Base-by-base conservation (phyloP, 2,797 vertebrate species). In the Bucorvus abyssinicus region DNA sequence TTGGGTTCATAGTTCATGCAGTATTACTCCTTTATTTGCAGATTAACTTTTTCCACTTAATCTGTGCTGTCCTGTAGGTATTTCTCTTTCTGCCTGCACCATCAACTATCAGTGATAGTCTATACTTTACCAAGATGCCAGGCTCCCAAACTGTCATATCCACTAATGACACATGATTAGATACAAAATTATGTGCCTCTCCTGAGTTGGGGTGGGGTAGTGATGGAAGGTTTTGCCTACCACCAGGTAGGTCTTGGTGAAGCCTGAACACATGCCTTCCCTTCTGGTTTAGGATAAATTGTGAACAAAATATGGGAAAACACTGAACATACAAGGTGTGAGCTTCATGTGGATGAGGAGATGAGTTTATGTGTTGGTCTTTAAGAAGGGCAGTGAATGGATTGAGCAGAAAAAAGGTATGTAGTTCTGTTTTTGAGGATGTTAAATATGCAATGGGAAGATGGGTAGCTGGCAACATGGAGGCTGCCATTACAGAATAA, bases 301-400 rank as follows among this genome's bases (percentile, higher is more conserved):
- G 3, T 11, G 7, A 50, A 50, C 1, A 71, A 74, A 55, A 1
- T 2, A 22, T 3, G 8, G 10, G 42, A 30, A 74, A 20, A 56
- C 18, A 5, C 4, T 53, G 36, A 50, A 64, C 0, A 0, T 34
- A 7, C 0, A 38, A 5, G 1, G 1, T 49, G 8, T 53, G 52
- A 16, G 19, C 55, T 55, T 67, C 10, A 3, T 7, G 9, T 44
- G 9, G 4, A 2, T 73, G 34, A 53, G 24, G 23, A 57, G 12
- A 50, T 45, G 53, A 45, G 6, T 30, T 36, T n/a, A 23, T 18
- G 6, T 53, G 18, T 16, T 38, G 14, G 12, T 13, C 21, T 68
- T 86, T 68, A 45, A 70, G 34, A 27, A 52, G 19, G 21, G 23
- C 29, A 45, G 3, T 16, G 21, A 42, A 75, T 45, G 16, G 4